Evolutionary conservation across 1,140 invertebrate species (phyloP).

Genomic region (Drosophila ambigua): DNA sequence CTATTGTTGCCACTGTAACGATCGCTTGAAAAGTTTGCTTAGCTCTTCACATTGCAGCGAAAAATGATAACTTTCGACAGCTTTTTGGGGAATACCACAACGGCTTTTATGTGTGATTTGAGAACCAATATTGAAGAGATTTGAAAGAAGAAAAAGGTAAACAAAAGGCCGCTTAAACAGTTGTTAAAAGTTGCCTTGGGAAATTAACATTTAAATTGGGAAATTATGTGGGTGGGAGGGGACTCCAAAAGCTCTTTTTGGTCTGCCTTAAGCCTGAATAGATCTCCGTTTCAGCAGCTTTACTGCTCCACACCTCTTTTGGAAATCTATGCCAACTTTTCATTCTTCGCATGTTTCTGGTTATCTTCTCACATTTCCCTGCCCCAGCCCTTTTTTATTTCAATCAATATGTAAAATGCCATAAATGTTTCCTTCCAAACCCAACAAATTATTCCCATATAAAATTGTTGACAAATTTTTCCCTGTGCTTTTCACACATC

Average conservation of each 20-base stretch:
- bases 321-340: no score
- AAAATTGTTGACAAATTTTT: constrained; percentile 38
- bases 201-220: no score
- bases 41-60: constrained; percentile 32
- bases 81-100: neutral
- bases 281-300: no score
- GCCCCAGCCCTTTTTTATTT: neutral
- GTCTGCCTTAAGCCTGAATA: no score
- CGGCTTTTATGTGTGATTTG: constrained; percentile 29
- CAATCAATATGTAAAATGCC: constrained; percentile 1
- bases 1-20: constrained; percentile 13
- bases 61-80: constrained; percentile 12
- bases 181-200: no score
- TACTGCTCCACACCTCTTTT: no score
- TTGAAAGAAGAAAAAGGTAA: no score
- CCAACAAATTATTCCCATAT: constrained; percentile 11
- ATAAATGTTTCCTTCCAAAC: neutral
- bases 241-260: no score
- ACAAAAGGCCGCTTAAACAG: no score
- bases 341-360: no score
- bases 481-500: neutral
- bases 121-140: constrained; percentile 10
- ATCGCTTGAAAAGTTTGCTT: constrained; percentile 33
- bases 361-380: no score
- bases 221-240: no score